These are phyloP conservation scores for Nycteola revayana DNA, from an alignment of 2,888 invertebrate species.

Conservation along the genomic window DNA sequence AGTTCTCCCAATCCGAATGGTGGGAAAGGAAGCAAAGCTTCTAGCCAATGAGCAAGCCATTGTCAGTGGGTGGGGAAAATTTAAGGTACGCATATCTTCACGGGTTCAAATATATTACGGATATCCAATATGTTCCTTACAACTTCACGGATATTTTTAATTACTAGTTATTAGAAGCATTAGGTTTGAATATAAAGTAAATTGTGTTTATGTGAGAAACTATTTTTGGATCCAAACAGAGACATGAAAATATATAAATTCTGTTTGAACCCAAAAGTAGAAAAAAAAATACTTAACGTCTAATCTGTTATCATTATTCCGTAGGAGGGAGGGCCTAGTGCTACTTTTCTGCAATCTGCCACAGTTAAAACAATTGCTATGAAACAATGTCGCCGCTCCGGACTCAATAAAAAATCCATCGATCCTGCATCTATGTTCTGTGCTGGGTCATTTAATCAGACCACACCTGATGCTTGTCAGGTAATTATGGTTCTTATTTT, in stretches of 20 bases:
- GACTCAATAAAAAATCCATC: conserved; percentile 63
- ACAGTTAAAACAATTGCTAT: conserved; percentile 67
- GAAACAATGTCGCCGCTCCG: conserved; percentile 68
- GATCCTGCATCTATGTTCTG: conserved; percentile 78
- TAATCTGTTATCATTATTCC: background rate
- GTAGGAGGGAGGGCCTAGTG: conserved; percentile 67
- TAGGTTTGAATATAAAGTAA: too few relatives aligned
- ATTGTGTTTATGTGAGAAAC: too few relatives aligned
- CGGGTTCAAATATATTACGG: too few relatives aligned
- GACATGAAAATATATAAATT: too few relatives aligned
- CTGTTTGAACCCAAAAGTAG: too few relatives aligned
- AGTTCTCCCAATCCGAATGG: conserved; percentile 63
- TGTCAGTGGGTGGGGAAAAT: conserved; percentile 74
- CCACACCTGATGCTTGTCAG: conserved; percentile 79
- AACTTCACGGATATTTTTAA: too few relatives aligned
- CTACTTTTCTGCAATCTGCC: conserved; percentile 65
- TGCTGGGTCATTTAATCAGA: conserved; percentile 71
- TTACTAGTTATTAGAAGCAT: too few relatives aligned
- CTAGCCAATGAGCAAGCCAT: conserved; percentile 56
- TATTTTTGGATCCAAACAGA: too few relatives aligned
- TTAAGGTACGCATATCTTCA: conserved; percentile 46
- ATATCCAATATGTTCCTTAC: too few relatives aligned
- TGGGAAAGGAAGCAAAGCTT: conserved; percentile 45
- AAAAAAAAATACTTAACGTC: too few relatives aligned
- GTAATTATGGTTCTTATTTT: too few relatives aligned